Base-by-base conservation (phyloP, 2,888 invertebrate species). In the Aphodius sticticus region DNA sequence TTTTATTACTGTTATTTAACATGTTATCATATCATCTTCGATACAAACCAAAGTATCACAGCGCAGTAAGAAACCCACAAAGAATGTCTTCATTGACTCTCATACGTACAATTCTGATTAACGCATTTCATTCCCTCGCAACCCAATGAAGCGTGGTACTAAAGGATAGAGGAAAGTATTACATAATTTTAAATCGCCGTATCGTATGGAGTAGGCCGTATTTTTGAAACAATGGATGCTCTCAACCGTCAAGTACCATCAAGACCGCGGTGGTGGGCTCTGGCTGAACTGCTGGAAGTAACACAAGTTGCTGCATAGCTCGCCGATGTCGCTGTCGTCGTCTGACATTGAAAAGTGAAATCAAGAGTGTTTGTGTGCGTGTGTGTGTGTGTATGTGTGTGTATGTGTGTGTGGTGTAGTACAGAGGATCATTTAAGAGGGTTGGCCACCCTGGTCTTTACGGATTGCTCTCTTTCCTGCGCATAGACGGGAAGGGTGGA, bases 381-480 rank as follows among this genome's bases (percentile, higher is more conserved):
- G 53, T 53, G 53, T 53, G 53, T 53, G 53, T 53, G 53, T 53
- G 53, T 53, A 53, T 53, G 3, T 53, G 53, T 53, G 53, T 53
- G 53, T 53, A 53, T 53, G 53, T 53, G 12, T 53, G 53, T 53
- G 53, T 3, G 53, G 53, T 53, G 2, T 38, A 53, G n/a, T 9
- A 53, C 12, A 53, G 53, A 53, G 53, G 53, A 53, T 53, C 53
- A 53, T 53, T 26, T 26, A 26, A 26, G 76, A 26, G 26, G 69
- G 76, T 38, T 76, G 69, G 69, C 53, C 76, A 53, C 69, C 16
- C 69, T 69, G 69, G 16, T 7, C 53, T 53, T 53, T 9, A 53
- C 53, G 9, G 53, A 5, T 5, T 53, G 53, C 53, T 53, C 53
- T 53, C 53, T 53, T 53, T 53, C 53, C 53, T 53, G 53, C 3